Evolutionary conservation across 2,888 invertebrate species (phyloP).

Genomic region (Dryobota labecula): DNA sequence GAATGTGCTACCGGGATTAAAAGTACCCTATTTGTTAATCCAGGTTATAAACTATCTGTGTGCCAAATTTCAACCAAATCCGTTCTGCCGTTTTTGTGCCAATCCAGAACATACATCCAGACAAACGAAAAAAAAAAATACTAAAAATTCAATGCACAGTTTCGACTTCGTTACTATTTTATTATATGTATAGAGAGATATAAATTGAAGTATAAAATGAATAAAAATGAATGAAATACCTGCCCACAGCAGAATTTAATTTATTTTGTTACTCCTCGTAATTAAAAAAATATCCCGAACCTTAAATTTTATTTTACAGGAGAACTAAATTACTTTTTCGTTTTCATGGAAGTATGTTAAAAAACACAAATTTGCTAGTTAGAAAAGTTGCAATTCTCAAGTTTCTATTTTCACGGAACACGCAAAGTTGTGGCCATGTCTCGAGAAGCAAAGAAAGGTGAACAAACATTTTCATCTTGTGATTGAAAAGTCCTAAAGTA

Average conservation of each 20-base stretch:
- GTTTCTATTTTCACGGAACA: not conserved
- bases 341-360: not conserved
- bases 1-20: no score
- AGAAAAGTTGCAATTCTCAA: conserved; percentile 7
- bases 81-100: no score
- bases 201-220: not conserved
- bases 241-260: not conserved
- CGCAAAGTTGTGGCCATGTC: conserved; percentile 19
- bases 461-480: conserved; percentile 47
- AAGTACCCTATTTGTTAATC: no score
- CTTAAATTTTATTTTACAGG: not conserved
- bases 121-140: no score
- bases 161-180: no score
- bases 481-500: conserved; percentile 61
- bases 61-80: no score
- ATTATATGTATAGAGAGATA: no score
- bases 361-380: not conserved
- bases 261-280: not conserved
- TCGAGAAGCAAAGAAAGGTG: conserved; percentile 15
- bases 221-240: not conserved
- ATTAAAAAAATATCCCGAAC: not conserved
- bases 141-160: no score
- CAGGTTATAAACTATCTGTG: no score
- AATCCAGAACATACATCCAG: no score
- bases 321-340: conserved; percentile 1